These are phyloP conservation scores for Macrobrachium rosenbergii DNA, from an alignment of 1,140 invertebrate species.

Conservation along the genomic window DNA sequence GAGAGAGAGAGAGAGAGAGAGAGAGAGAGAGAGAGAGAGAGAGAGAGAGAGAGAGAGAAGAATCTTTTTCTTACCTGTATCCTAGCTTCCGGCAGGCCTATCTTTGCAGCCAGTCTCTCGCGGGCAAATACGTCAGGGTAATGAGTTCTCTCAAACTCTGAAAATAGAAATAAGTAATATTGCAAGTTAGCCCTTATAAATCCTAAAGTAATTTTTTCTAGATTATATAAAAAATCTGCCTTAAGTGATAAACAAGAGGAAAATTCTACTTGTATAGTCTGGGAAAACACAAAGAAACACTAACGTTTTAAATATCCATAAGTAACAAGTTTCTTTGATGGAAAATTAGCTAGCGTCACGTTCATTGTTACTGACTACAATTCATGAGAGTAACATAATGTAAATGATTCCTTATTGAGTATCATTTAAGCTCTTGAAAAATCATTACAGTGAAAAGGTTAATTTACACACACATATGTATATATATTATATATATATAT, in stretches of 20 bases:
- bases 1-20: background rate
- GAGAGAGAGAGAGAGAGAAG: background rate
- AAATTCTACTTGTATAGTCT: too few species aligned
- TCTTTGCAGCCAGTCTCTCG: slow-evolving; percentile 76
- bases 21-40: background rate
- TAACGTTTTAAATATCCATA: too few species aligned
- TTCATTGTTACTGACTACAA: too few species aligned
- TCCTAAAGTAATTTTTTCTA: too few species aligned
- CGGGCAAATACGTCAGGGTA: slow-evolving; percentile 79
- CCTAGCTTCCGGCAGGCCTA: slow-evolving; percentile 77
- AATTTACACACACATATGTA: background rate
- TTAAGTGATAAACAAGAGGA: too few species aligned
- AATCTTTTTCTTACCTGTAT: slow-evolving; percentile 70
- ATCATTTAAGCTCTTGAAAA: background rate
- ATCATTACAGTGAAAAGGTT: background rate
- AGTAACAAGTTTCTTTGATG: too few species aligned
- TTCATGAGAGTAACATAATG: too few species aligned
- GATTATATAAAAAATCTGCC: too few species aligned
- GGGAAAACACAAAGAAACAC: too few species aligned
- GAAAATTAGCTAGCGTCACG: too few species aligned
- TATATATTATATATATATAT: slow-evolving; percentile 20
- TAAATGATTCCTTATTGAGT: too few species aligned
- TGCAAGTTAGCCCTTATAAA: too few species aligned
- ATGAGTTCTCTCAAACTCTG: slow-evolving; percentile 74
- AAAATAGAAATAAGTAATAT: background rate